Conservation (phyloP, 2,888 invertebrate species). For the Drosophila dives region DNA sequence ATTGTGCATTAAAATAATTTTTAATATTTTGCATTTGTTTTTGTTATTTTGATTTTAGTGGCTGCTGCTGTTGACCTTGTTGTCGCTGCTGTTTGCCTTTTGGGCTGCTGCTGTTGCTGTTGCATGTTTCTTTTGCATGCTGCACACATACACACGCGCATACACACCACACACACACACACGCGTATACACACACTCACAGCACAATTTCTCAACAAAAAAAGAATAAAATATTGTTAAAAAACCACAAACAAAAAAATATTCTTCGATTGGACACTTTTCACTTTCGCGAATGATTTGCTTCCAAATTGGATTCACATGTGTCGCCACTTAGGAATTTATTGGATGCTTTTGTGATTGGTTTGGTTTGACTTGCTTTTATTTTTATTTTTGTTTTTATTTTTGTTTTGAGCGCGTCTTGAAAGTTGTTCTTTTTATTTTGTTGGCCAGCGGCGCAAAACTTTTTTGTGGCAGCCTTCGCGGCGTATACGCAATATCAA, state of each 20-base stretch:
- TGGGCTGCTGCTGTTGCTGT: conserved; percentile 25
- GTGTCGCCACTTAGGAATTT: neutral
- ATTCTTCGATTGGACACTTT: conserved; percentile 2
- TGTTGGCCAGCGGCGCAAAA: conserved; percentile 15
- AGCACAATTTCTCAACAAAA: conserved; percentile 10
- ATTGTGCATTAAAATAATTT: conserved; percentile 8
- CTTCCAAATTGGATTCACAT: neutral
- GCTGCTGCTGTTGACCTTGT: conserved; percentile 22
- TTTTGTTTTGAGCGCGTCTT: conserved; percentile 14
- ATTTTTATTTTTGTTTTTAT: neutral
- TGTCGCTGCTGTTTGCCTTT: conserved; percentile 21
- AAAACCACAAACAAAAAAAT: conserved; percentile 4
- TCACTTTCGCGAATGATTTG: neutral
- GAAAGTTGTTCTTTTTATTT: conserved; percentile 21
- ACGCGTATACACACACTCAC: conserved; percentile 12
- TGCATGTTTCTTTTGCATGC: conserved; percentile 45
- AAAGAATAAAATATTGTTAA: conserved; percentile 19
- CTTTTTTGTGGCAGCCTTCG: conserved; percentile 26
- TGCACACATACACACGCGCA: conserved; percentile 31
- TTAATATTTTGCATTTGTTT: conserved; percentile 15
- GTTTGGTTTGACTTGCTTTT: neutral
- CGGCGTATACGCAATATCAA: conserved; percentile 70
- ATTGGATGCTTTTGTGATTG: neutral
- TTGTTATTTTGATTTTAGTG: conserved; percentile 10
- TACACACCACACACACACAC: conserved; percentile 6